Evolutionary conservation across 2,797 vertebrate genomes (phyloP), one percentile per base, ranked within the genome.

Genomic region (Dallia pectoralis): DNA sequence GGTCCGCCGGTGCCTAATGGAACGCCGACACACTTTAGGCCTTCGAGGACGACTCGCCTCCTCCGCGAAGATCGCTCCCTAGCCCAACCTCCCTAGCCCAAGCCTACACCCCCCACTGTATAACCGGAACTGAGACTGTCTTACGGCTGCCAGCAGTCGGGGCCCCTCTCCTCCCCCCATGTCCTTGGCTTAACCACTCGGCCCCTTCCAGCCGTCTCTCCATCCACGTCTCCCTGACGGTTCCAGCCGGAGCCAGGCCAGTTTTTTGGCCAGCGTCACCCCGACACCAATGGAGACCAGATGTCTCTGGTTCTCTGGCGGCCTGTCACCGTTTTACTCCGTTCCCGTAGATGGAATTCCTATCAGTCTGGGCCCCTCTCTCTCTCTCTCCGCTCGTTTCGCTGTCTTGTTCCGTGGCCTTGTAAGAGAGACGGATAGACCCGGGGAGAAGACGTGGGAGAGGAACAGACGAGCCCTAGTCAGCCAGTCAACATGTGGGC

Each of bases 341-440:
- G 84, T 81, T 77, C 91, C 89, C 92, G 94, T 96, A 99, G 95
- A 98, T 98, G 97, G 96, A 95, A 97, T 96, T 96, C 94, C 94
- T 95, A 98, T 99, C 95, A 95, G 88, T 89, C 82, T 93, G 92
- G 84, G 78, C 81, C 81, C 81, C 79, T 71, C 73, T 81, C 67
- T n/a, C 22, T 77, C 72, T 71, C 70, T 77, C 76, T 83, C 79
- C 18, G 9, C 18, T 18, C 62, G 1, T 33, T 25, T 63, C 9
- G 11, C 49, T 19, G 49, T 19, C 49, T 51, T 51, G 36, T 84
- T 67, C 85, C 81, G 79, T 76, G 84, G 82, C 87, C 81, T 83
- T 84, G 87, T 85, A 85, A 64, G 36, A 48, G 75, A 73, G 72
- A 78, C 36, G 36, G 83, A 62, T 36, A 30, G 16, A 72, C 25